Base-by-base conservation (phyloP, 1,140 invertebrate genomes). In the Geopemphigus sp. region DNA sequence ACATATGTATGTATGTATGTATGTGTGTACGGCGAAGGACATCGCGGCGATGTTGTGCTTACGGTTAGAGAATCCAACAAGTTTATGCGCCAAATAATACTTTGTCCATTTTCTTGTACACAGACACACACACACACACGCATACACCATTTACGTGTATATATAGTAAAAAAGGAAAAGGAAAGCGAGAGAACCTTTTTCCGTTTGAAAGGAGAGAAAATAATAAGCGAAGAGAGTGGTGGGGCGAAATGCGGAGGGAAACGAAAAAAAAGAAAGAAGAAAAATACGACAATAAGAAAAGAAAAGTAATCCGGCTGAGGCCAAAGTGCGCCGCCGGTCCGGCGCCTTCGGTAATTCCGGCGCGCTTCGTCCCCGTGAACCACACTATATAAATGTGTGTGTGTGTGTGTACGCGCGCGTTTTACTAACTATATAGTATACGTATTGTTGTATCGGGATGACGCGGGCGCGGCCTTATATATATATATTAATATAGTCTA, bases 111-210 rank as follows among this genome's bases (percentile, higher is more conserved):
- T 39, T 78, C 54, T 78, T 54, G 11, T 54, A 17, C 24, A 61
- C 15, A 61, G 22, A 54, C 22, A 26, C 54, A 73, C 8, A 39
- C 32, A 39, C 32, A 39, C 32, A 39, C 32, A 39, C 32, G 8
- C 32, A 39, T 8, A 39, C 50, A 73, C 24, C n/a, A 39, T 39
- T 4, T 39, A 39, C 8, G 32, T 39, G 8, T 39, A 39, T 39
- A 53, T 12, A 73, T 29, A 73, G 54, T 12, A 73, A 56, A 59
- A 47, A 74, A 50, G 24, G 47, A 19, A 59, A 78, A 50, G 32
- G 56, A 76, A 76, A 76, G 74, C 74, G 74, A 78, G 57, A 78
- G 74, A 78, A 78, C 74, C 74, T 78, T 78, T 78, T 78, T 78
- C 74, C 74, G 54, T 78, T 78, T 78, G 74, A 78, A 78, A 78